These are phyloP conservation scores for Micropoecilia bifurca DNA, from an alignment of 2,797 vertebrate species.

Conservation along the genomic window DNA sequence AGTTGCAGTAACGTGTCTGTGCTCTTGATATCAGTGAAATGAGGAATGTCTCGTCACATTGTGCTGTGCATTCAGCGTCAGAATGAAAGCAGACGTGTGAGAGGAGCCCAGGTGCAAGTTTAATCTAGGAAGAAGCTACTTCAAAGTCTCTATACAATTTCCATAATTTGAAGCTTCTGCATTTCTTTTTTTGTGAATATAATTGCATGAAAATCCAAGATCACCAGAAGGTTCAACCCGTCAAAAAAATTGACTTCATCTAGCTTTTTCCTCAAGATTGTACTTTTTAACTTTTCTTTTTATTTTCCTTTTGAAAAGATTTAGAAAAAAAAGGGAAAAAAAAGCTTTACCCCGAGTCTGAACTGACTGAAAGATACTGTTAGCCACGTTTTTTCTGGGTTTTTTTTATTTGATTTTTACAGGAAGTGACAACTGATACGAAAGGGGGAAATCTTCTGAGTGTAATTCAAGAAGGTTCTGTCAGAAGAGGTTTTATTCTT, in stretches of 20 bases:
- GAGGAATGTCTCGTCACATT: background rate
- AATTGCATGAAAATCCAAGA: background rate
- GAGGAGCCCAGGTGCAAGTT: constrained; percentile 24
- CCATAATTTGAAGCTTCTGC: constrained; percentile 17
- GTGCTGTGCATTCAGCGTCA: background rate
- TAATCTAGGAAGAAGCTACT: constrained; percentile 41
- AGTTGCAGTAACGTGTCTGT: background rate
- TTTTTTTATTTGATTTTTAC: background rate
- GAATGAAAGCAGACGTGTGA: constrained; percentile 16
- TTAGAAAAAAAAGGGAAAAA: background rate
- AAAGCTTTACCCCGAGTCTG: background rate
- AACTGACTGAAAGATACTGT: background rate
- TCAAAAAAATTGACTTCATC: background rate
- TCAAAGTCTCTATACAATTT: constrained; percentile 47
- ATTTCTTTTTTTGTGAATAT: background rate
- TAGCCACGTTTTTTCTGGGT: background rate
- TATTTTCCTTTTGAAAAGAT: background rate
- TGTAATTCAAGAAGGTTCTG: background rate
- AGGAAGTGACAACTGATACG: background rate
- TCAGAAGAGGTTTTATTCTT: background rate
- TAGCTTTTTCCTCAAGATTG: background rate
- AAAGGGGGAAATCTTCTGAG: background rate
- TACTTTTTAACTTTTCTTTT: background rate
- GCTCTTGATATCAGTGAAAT: constrained; percentile 8
- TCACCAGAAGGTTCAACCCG: background rate